A percentile compares a stretch with the other conserved stretches of the same genome.
These are phyloP conservation scores for Frieseomelitta varia DNA, from an alignment of 1,140 invertebrate genomes.

Conservation along the genomic window DNA sequence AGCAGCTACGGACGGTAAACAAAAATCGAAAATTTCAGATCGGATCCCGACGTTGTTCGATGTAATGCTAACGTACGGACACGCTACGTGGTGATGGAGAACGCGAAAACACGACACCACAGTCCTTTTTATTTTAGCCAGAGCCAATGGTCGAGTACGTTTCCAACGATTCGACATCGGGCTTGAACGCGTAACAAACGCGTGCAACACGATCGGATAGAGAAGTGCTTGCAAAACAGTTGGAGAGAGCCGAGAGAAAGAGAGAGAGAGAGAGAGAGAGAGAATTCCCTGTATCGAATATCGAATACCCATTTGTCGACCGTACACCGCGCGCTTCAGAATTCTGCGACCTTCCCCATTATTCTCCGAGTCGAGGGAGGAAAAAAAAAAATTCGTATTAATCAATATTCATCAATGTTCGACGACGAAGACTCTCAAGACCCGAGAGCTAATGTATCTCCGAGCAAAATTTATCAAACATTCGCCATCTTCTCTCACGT, in stretches of 20 bases:
- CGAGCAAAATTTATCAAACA: not conserved
- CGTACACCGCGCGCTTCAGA: slow-evolving; percentile 14
- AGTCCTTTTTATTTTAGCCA: slow-evolving; percentile 25
- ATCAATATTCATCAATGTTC: not conserved
- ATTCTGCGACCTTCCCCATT: slow-evolving; percentile 60
- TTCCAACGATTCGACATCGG: not conserved
- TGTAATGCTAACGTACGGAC: not conserved
- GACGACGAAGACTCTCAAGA: not conserved
- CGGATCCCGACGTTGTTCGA: not conserved
- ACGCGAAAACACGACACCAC: slow-evolving; percentile 9
- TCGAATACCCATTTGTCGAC: slow-evolving; percentile 42
- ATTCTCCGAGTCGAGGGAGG: not conserved
- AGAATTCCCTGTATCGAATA: slow-evolving; percentile 34
- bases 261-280: not conserved
- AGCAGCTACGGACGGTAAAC: not conserved
- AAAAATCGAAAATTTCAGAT: slow-evolving; percentile 1
- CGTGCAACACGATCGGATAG: slow-evolving; percentile 27
- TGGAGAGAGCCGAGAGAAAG: slow-evolving; percentile 36
- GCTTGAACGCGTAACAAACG: slow-evolving; percentile 45
- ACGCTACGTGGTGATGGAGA: not conserved
- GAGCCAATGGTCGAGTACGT: slow-evolving; percentile 10
- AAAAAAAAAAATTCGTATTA: not conserved
- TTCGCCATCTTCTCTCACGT: not conserved
- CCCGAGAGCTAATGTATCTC: not conserved
- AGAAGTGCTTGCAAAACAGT: slow-evolving; percentile 64